These are phyloP conservation scores for Chelon labrosus DNA, from an alignment of 2,797 vertebrate genomes.

Conservation along the genomic window DNA sequence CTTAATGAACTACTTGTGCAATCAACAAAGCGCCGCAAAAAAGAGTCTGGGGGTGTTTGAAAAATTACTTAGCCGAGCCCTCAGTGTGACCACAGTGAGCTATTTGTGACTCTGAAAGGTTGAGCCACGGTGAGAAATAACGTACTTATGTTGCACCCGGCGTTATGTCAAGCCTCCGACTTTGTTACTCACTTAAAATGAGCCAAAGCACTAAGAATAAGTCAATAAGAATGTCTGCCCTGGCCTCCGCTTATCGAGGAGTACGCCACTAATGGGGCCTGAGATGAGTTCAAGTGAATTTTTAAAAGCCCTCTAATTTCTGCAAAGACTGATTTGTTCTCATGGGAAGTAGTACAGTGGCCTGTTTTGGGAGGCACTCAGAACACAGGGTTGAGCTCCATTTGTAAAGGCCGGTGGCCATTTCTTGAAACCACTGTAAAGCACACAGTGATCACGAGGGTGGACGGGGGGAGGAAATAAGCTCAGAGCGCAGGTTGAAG, in stretches of 20 bases:
- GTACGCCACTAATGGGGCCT: constrained; percentile 72
- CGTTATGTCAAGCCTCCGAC: constrained; percentile 59
- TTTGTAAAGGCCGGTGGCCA: constrained; percentile 52
- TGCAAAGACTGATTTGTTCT: constrained; percentile 72
- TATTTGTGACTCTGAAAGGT: constrained; percentile 51
- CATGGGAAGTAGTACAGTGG: constrained; percentile 61
- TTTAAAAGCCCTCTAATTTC: constrained; percentile 79
- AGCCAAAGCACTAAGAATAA: constrained; percentile 78
- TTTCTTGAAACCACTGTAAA: constrained; percentile 52
- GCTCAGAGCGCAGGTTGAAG: constrained; percentile 44
- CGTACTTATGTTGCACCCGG: constrained; percentile 57
- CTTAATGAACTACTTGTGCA: constrained; percentile 74
- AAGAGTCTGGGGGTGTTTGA: constrained; percentile 52
- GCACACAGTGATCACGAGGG: constrained; percentile 29
- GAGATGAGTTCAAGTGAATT: constrained; percentile 80
- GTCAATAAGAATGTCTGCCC: constrained; percentile 76
- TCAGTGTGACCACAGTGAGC: constrained; percentile 46
- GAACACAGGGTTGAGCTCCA: constrained; percentile 48
- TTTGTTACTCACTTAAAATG: constrained; percentile 74
- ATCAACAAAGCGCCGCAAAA: constrained; percentile 64
- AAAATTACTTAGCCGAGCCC: constrained; percentile 49
- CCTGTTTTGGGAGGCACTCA: constrained; percentile 57
- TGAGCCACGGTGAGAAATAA: constrained; percentile 60
- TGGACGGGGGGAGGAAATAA: constrained; percentile 23
- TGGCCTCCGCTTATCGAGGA: constrained; percentile 61